A percentile compares a stretch with the other conserved stretches of the same genome.
Evolutionary conservation across 2,797 vertebrate genomes (phyloP).

Genomic region (Dallia pectoralis): DNA sequence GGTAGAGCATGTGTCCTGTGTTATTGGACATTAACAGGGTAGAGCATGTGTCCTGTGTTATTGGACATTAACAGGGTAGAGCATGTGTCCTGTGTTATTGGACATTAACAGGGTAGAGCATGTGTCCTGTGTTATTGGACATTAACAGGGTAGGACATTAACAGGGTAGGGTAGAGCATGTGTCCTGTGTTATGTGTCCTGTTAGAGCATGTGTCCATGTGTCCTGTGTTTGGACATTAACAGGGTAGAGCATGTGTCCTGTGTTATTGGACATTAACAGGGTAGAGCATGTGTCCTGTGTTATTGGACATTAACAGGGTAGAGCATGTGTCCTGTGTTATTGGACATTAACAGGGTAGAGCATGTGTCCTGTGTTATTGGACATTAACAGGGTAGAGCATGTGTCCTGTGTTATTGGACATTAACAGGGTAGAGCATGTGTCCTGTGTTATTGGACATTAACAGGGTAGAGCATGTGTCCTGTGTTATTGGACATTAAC

Average conservation of each 20-base stretch:
- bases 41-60: constrained; percentile 37
- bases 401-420: constrained; percentile 46
- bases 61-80: no score
- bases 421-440: no score
- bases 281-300: no score
- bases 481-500: constrained; percentile 52
- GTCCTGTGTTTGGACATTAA: constrained; percentile 33
- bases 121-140: constrained; percentile 46
- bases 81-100: constrained; percentile 14
- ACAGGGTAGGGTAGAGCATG: constrained; percentile 17
- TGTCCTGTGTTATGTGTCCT: constrained; percentile 49
- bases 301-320: constrained; percentile 34
- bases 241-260: constrained; percentile 22
- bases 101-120: constrained; percentile 31
- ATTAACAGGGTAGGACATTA: constrained; percentile 35
- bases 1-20: no score
- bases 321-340: constrained; percentile 37
- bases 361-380: constrained; percentile 14
- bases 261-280: no score
- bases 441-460: constrained; percentile 26
- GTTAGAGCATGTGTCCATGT: no score
- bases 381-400: constrained; percentile 31
- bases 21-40: constrained; percentile 34
- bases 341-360: no score
- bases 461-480: constrained; percentile 27